phyloP scores from a whole-genome alignment of 2,888 invertebrate species.

The Synergus laeviventris region DNA sequence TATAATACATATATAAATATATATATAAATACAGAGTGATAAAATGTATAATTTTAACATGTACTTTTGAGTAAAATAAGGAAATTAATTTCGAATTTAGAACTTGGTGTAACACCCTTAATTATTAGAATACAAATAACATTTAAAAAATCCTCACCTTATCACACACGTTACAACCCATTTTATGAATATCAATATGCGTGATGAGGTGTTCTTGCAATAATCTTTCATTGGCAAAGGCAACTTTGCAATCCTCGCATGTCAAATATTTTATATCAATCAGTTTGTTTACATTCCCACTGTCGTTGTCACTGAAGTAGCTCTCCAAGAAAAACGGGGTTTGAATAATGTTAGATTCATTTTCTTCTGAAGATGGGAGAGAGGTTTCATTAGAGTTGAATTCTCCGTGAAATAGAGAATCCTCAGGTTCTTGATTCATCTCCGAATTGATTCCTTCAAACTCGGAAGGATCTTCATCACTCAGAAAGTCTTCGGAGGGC shows the following conservation, averaged over 20 bases:
- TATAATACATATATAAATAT: too few relatives aligned
- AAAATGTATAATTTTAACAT: too few relatives aligned
- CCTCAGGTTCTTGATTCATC: slow-evolving; percentile 10
- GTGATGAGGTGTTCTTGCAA: slow-evolving; percentile 52
- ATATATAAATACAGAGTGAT: too few relatives aligned
- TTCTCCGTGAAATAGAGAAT: background rate
- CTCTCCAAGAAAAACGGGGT: slow-evolving; percentile 54
- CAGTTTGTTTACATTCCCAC: slow-evolving; percentile 15
- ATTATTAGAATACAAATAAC: too few relatives aligned
- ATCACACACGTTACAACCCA: slow-evolving; percentile 54
- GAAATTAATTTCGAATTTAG: too few relatives aligned
- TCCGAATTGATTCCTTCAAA: slow-evolving; percentile 36
- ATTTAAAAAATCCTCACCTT: slow-evolving; percentile 44
- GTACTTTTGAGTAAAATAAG: too few relatives aligned
- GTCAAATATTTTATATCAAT: slow-evolving; percentile 50
- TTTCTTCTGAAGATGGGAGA: slow-evolving; percentile 47
- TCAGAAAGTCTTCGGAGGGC: slow-evolving; percentile 46
- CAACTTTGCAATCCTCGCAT: slow-evolving; percentile 51
- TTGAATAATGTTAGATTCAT: slow-evolving; percentile 48
- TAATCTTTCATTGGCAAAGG: slow-evolving; percentile 52
- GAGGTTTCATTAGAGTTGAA: slow-evolving; percentile 42
- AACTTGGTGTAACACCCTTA: too few relatives aligned
- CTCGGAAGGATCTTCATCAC: slow-evolving; percentile 43
- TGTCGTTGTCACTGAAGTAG: slow-evolving; percentile 49
- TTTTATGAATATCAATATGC: slow-evolving; percentile 52